phyloP scores from a whole-genome alignment of 2,888 invertebrate genomes.

The Dromius quadrimaculatus region DNA sequence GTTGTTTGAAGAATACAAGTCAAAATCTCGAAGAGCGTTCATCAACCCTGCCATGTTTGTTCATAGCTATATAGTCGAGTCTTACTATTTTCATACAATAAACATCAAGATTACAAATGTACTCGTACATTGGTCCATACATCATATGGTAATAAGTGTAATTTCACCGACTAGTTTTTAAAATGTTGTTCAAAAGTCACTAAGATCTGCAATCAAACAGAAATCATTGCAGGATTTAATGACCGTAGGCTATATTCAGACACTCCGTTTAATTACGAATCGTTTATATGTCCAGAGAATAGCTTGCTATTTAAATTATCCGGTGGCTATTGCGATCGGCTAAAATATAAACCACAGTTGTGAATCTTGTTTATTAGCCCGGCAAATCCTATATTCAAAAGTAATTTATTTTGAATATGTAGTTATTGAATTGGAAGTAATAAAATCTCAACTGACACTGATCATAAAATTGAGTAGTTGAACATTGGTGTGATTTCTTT shows the following conservation, averaged over 20 bases:
- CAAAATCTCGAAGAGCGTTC: constrained; percentile 13
- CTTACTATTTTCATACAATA: constrained; percentile 23
- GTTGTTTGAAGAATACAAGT: constrained; percentile 9
- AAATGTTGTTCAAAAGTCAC: constrained; percentile 27
- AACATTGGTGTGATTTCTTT: too few relatives aligned
- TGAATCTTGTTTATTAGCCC: too few relatives aligned
- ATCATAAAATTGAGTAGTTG: too few relatives aligned
- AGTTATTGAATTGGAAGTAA: neutral
- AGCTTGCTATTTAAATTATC: constrained; percentile 35
- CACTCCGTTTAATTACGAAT: constrained; percentile 35
- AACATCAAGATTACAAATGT: constrained; percentile 31
- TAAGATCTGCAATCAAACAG: constrained; percentile 29
- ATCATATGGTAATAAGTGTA: constrained; percentile 49
- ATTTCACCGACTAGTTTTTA: constrained; percentile 36
- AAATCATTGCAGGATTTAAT: constrained; percentile 39
- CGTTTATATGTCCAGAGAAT: constrained; percentile 23
- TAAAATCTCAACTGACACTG: neutral
- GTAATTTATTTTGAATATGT: neutral
- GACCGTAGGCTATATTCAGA: constrained; percentile 28
- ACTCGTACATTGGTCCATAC: constrained; percentile 38
- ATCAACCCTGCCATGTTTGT: constrained; percentile 20
- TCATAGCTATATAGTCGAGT: constrained; percentile 12
- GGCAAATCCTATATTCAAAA: too few relatives aligned
- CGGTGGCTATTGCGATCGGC: constrained; percentile 4
- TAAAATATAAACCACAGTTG: constrained; percentile 22